Evolutionary conservation across 2,797 vertebrate genomes (phyloP).

Genomic region (Tadarida brasiliensis): DNA sequence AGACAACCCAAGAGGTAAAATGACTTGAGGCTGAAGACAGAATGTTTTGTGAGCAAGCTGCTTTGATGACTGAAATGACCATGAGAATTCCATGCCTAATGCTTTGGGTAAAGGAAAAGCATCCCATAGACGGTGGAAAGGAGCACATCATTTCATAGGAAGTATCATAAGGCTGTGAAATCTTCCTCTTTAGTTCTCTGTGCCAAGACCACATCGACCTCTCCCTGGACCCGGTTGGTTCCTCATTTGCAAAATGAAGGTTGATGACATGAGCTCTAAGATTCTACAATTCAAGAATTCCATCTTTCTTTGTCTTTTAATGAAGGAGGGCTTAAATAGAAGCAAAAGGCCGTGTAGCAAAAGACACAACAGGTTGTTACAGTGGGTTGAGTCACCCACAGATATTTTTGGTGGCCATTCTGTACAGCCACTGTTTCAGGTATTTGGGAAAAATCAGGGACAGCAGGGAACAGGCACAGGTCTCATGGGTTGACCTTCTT

Average conservation of each 20-base stretch:
- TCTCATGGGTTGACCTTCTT: background rate
- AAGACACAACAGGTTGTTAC: background rate
- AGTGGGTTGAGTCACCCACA: background rate
- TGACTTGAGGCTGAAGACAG: background rate
- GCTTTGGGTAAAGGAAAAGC: background rate
- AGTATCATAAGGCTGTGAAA: background rate
- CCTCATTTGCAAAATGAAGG: constrained; percentile 17
- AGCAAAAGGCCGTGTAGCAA: background rate
- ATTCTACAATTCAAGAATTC: background rate
- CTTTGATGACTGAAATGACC: background rate
- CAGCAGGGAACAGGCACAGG: background rate
- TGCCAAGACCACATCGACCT: background rate
- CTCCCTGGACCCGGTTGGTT: background rate
- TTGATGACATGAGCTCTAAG: background rate
- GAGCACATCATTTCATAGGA: rapidly evolving
- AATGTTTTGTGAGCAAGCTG: background rate
- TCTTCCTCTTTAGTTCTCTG: background rate
- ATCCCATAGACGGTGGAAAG: background rate
- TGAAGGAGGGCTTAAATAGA: background rate
- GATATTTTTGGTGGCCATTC: background rate
- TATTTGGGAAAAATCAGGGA: background rate
- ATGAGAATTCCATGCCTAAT: background rate
- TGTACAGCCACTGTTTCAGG: background rate
- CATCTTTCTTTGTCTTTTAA: background rate
- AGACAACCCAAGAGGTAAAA: background rate